Evolutionary conservation across 1,140 invertebrate species (phyloP).

Genomic region (Stegodyphus dumicola): DNA sequence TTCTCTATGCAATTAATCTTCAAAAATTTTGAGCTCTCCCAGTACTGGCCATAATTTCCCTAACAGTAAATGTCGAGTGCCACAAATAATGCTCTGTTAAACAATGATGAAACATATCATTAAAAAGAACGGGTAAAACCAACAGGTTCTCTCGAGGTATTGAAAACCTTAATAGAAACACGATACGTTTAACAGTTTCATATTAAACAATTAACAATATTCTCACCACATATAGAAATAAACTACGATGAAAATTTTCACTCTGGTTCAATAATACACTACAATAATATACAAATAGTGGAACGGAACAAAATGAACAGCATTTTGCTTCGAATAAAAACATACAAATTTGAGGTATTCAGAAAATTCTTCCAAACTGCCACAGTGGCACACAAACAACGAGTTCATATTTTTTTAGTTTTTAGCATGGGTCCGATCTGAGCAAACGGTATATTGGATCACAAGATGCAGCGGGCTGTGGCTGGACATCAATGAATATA

Average conservation of each 20-base stretch:
- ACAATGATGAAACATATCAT: constrained; percentile 28
- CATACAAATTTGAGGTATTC: constrained; percentile 59
- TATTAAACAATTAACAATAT: constrained; percentile 53
- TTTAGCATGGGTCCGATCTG: constrained; percentile 24
- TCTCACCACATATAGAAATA: constrained; percentile 45
- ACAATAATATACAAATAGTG: constrained; percentile 53
- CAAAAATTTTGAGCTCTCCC: constrained; percentile 22
- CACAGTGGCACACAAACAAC: constrained; percentile 35
- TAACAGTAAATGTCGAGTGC: constrained; percentile 32
- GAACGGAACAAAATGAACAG: constrained; percentile 48
- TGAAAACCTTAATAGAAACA: constrained; percentile 56
- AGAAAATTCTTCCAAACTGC: constrained; percentile 23
- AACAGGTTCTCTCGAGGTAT: constrained; percentile 39
- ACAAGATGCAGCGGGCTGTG: constrained; percentile 25
- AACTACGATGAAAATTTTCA: constrained; percentile 32
- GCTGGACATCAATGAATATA: constrained; percentile 45
- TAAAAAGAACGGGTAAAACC: constrained; percentile 32
- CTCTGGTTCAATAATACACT: constrained; percentile 39
- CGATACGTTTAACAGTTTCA: constrained; percentile 38
- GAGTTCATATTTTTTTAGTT: constrained; percentile 27
- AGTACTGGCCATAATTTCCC: constrained; percentile 50
- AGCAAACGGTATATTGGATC: constrained; percentile 51
- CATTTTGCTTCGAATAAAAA: constrained; percentile 55
- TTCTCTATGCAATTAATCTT: no score
- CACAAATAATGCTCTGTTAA: constrained; percentile 30